Conservation (phyloP, 2,888 invertebrate species). For the Plusia festucae region DNA sequence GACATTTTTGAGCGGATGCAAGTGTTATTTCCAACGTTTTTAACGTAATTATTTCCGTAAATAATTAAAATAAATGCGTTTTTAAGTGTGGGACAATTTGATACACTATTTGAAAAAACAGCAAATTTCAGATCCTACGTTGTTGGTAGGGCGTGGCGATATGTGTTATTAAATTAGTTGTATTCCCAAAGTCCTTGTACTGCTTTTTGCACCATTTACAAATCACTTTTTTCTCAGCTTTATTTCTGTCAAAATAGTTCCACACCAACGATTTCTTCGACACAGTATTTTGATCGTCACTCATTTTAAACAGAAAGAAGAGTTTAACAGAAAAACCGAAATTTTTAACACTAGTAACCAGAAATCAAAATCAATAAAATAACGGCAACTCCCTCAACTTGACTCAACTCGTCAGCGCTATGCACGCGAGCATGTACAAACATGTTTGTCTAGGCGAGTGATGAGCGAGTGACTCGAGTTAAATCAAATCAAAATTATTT, state of each 20-base stretch:
- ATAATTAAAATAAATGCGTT: too few relatives aligned
- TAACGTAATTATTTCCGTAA: too few relatives aligned
- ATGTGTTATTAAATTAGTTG: slow-evolving; percentile 2
- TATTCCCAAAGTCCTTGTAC: slow-evolving; percentile 6
- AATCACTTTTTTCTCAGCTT: neutral
- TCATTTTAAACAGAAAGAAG: neutral
- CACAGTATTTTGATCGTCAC: slow-evolving; percentile 4
- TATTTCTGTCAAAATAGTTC: slow-evolving; percentile 5
- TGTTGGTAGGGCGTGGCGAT: too few relatives aligned
- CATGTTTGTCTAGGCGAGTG: slow-evolving; percentile 3
- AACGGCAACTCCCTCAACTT: neutral
- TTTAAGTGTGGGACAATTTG: too few relatives aligned
- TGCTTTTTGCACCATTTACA: slow-evolving; percentile 4
- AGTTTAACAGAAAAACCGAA: too few relatives aligned
- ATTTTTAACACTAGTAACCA: too few relatives aligned
- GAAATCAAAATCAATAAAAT: neutral
- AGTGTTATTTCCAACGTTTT: too few relatives aligned
- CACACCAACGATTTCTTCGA: slow-evolving; percentile 3
- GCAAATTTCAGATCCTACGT: too few relatives aligned
- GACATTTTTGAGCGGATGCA: too few relatives aligned
- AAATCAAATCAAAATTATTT: too few relatives aligned
- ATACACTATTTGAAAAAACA: too few relatives aligned
- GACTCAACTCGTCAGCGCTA: neutral
- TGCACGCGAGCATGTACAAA: neutral
- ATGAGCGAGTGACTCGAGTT: slow-evolving; percentile 1